Evolutionary conservation across 2,797 vertebrate genomes (phyloP).

Genomic region (Xenopus petersii): DNA sequence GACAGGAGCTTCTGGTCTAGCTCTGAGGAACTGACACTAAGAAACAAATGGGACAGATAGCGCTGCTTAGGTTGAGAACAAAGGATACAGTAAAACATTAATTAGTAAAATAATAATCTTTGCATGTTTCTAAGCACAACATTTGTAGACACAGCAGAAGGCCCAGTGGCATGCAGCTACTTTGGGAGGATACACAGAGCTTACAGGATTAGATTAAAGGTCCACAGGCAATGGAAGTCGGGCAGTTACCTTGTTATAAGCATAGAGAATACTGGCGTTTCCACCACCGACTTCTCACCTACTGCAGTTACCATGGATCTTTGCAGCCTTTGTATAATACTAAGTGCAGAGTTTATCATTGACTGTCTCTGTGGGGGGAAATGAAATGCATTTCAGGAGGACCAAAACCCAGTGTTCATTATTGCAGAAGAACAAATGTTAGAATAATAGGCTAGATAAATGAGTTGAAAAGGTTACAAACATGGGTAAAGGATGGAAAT

Average conservation of each 20-base stretch:
- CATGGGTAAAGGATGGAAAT: no score
- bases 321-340: not conserved
- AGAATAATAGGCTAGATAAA: no score
- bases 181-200: no score
- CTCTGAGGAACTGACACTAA: constrained; percentile 22
- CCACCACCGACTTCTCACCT: not conserved
- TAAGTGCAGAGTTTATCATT: not conserved
- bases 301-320: not conserved
- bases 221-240: not conserved
- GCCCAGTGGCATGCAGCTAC: no score
- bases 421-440: no score
- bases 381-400: not conserved
- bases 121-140: no score
- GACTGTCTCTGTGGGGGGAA: constrained; percentile 14
- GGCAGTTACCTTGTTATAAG: constrained; percentile 9
- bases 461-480: no score
- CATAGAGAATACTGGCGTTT: constrained; percentile 10
- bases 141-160: no score
- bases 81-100: not conserved
- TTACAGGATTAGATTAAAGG: no score
- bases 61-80: not conserved
- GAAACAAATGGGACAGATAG: not conserved
- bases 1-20: not conserved
- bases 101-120: no score
- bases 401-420: not conserved